Conservation (phyloP, 2,797 vertebrate species). For the Amblyraja radiata region DNA sequence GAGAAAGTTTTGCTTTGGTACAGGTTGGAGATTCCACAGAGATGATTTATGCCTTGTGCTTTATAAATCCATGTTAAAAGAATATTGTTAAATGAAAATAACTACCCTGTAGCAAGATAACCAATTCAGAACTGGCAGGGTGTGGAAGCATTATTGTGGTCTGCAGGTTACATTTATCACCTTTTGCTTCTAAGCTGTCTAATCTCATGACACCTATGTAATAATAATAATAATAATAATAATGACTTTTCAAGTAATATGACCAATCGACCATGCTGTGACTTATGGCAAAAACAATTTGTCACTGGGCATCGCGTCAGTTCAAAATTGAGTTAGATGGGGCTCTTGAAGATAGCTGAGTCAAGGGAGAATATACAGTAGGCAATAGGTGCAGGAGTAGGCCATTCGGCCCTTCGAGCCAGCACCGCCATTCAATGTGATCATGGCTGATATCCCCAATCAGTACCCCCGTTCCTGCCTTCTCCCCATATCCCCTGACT, state of each 20-base stretch:
- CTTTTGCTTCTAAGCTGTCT: not conserved
- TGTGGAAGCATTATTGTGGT: not conserved
- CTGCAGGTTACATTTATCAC: not conserved
- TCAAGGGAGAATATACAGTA: too few relatives aligned
- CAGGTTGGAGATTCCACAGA: not conserved
- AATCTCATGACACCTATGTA: not conserved
- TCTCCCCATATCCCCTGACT: too few relatives aligned
- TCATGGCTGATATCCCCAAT: too few relatives aligned
- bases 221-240: not conserved
- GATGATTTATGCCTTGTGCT: not conserved
- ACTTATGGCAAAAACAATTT: not conserved
- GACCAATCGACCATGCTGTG: not conserved
- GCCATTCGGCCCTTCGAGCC: too few relatives aligned
- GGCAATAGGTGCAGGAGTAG: too few relatives aligned
- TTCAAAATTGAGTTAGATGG: not conserved
- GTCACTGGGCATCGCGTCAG: not conserved
- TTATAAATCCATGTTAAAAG: not conserved
- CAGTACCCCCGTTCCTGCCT: too few relatives aligned
- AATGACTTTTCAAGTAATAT: not conserved
- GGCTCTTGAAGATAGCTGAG: too few relatives aligned
- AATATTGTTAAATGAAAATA: not conserved
- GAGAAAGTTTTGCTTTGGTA: not conserved
- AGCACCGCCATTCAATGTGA: too few relatives aligned
- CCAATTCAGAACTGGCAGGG: not conserved
- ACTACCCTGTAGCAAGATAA: not conserved